Conservation (phyloP, 2,888 invertebrate genomes). For the Autographa gamma region DNA sequence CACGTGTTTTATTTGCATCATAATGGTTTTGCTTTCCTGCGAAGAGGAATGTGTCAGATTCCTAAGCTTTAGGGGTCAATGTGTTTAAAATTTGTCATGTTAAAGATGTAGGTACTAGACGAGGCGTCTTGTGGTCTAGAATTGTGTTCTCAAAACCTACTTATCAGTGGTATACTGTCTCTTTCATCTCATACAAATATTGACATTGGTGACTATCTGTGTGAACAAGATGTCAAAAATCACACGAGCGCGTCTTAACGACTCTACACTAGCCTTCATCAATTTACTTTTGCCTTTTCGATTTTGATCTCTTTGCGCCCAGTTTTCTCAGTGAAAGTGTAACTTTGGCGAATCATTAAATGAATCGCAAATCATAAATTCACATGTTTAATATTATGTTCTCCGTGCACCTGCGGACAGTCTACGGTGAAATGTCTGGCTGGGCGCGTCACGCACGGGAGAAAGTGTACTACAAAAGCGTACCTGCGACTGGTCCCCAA, state of each 20-base stretch:
- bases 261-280: slow-evolving; percentile 32
- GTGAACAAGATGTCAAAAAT: slow-evolving; percentile 39
- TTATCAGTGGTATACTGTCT: slow-evolving; percentile 59
- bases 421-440: slow-evolving; percentile 78
- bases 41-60: slow-evolving; percentile 36
- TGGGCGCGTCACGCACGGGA: slow-evolving; percentile 83
- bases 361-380: slow-evolving; percentile 67
- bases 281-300: slow-evolving; percentile 16
- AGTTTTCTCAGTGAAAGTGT: slow-evolving; percentile 70
- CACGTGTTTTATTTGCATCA: slow-evolving; percentile 62
- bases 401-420: slow-evolving; percentile 66
- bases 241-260: slow-evolving; percentile 43
- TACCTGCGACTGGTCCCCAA: slow-evolving; percentile 84
- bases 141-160: slow-evolving; percentile 76
- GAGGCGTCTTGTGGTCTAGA: slow-evolving; percentile 68
- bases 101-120: slow-evolving; percentile 64
- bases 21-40: slow-evolving; percentile 38
- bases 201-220: slow-evolving; percentile 35
- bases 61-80: slow-evolving; percentile 73
- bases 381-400: slow-evolving; percentile 66
- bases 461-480: slow-evolving; percentile 86
- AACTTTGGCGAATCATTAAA: slow-evolving; percentile 69
- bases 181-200: slow-evolving; percentile 41
- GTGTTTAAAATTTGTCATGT: slow-evolving; percentile 71
- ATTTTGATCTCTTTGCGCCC: slow-evolving; percentile 57